phyloP scores from a whole-genome alignment of 2,888 invertebrate species.

The Rhodophaea formosa region DNA sequence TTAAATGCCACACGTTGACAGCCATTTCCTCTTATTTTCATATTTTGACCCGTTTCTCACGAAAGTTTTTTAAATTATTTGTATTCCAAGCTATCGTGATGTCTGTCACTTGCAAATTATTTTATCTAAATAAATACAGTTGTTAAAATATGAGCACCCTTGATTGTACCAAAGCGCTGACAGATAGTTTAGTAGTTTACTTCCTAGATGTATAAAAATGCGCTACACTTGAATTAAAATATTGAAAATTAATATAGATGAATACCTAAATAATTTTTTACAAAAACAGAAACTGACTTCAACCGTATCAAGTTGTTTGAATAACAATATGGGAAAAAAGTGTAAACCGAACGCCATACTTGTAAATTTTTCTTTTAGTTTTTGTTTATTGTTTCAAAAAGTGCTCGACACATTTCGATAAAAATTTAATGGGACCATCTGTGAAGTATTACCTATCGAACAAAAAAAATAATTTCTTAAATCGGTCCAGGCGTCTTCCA shows the following conservation, averaged over 20 bases:
- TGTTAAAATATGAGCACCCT: not conserved
- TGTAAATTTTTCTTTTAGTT: no score
- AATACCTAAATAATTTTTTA: no score
- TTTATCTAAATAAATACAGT: not conserved
- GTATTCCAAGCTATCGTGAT: conserved; percentile 38
- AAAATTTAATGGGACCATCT: no score
- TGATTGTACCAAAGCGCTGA: not conserved
- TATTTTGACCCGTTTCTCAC: conserved; percentile 51
- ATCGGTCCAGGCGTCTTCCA: no score
- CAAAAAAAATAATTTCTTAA: no score
- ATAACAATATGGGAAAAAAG: no score
- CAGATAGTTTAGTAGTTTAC: not conserved
- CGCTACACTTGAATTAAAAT: not conserved
- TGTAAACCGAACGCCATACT: no score
- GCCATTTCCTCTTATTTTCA: conserved; percentile 70
- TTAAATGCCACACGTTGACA: conserved; percentile 69
- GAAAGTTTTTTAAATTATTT: conserved; percentile 49
- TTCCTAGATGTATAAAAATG: not conserved
- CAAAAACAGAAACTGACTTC: no score
- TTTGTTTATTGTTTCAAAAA: no score
- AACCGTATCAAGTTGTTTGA: no score
- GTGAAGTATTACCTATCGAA: no score
- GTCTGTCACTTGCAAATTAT: not conserved
- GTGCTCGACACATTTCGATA: no score
- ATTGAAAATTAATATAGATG: not conserved